A percentile compares a stretch with the other conserved stretches of the same genome.
phyloP scores from a whole-genome alignment of 2,113 vertebrate species.

The Ptilonorhynchus violaceus region DNA sequence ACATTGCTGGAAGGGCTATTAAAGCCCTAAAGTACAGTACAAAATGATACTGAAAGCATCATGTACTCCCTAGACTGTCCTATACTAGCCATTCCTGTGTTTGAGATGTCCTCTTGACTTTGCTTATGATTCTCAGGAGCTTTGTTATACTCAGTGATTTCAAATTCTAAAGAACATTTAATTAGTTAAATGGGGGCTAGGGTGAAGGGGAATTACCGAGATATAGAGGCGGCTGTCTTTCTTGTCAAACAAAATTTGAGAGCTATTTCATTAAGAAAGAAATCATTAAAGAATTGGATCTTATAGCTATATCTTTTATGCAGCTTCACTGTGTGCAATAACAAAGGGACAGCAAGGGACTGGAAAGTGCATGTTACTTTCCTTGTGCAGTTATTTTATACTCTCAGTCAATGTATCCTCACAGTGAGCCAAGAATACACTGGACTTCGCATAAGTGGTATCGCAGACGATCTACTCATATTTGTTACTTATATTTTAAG shows the following conservation, averaged over 20 bases:
- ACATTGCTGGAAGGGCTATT: constrained; percentile 66
- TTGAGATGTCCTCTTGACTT: constrained; percentile 65
- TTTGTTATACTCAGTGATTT: constrained; percentile 62
- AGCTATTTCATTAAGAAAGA: constrained; percentile 13
- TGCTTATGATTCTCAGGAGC: constrained; percentile 60
- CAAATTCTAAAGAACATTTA: constrained; percentile 56
- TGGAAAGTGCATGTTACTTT: not conserved
- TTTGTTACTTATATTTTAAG: not conserved
- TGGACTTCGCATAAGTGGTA: not conserved
- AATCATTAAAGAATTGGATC: not conserved
- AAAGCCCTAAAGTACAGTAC: constrained; percentile 65
- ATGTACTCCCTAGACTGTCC: constrained; percentile 52
- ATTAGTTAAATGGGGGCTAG: constrained; percentile 52
- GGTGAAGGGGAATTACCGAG: constrained; percentile 39
- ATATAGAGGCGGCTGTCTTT: not conserved
- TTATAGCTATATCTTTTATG: not conserved
- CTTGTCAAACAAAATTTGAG: constrained; percentile 10
- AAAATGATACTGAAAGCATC: constrained; percentile 58
- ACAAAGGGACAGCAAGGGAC: not conserved
- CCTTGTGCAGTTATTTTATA: not conserved
- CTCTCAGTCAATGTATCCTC: not conserved
- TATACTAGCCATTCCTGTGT: constrained; percentile 33
- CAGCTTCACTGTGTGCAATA: not conserved
- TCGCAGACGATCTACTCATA: not conserved
- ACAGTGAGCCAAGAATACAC: not conserved